Evolutionary conservation across 2,113 vertebrate species (phyloP).

Genomic region (Corvus moneduloides): DNA sequence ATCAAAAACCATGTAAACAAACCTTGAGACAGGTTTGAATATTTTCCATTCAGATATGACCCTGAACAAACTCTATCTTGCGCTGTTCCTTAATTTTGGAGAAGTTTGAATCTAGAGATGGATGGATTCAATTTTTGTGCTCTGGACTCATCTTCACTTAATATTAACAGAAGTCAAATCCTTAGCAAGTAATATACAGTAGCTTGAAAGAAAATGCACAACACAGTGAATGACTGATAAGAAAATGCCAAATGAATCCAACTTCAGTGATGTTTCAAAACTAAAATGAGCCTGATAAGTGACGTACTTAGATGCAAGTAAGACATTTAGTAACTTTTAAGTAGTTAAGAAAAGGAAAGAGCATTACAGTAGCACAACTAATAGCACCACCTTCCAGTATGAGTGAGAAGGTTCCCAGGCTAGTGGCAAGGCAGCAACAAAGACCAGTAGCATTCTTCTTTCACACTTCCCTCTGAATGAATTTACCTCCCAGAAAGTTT

Average conservation of each 20-base stretch:
- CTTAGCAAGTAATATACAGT: background rate
- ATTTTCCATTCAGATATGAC: slow-evolving; percentile 29
- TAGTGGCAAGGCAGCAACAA: background rate
- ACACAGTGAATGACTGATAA: background rate
- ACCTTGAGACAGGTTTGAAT: slow-evolving; percentile 12
- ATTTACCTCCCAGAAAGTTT: background rate
- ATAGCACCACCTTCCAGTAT: background rate
- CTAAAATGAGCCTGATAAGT: background rate
- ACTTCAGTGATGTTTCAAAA: background rate
- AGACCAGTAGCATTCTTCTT: background rate
- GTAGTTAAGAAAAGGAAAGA: background rate
- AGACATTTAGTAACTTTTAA: background rate
- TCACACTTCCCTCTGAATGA: background rate
- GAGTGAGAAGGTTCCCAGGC: background rate
- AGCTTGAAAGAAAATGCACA: background rate
- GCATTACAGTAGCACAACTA: background rate
- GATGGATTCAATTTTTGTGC: background rate
- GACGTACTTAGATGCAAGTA: background rate
- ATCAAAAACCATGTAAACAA: slow-evolving; percentile 49
- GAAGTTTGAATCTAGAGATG: background rate
- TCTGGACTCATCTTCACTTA: background rate
- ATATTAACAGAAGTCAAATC: background rate
- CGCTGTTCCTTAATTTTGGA: background rate
- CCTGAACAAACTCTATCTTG: slow-evolving; percentile 7
- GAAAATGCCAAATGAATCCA: background rate